Percentiles rank a stretch among this genome's conserved stretches.
Conservation (phyloP, 2,113 vertebrate genomes). For the Sclerurus mexicanus region DNA sequence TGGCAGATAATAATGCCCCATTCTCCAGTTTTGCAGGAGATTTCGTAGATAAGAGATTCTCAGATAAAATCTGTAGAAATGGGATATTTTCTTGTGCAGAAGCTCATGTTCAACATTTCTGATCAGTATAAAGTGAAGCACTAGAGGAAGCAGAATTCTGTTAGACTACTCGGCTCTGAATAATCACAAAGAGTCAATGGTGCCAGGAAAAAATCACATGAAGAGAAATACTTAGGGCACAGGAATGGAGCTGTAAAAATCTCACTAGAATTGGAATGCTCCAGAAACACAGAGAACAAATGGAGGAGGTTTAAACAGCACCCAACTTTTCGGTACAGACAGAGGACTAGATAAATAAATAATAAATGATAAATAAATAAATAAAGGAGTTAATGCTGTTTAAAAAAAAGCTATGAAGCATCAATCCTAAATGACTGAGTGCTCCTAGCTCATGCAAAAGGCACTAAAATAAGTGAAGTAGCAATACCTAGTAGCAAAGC, state of each 20-base stretch:
- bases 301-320: background rate
- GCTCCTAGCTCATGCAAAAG: background rate
- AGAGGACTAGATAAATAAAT: background rate
- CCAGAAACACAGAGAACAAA: background rate
- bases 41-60: background rate
- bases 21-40: background rate
- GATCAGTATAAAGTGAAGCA: background rate
- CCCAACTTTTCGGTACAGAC: background rate
- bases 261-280: background rate
- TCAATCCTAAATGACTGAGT: background rate
- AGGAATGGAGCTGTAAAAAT: background rate
- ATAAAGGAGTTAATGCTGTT: background rate
- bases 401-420: background rate
- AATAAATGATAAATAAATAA: too few species aligned
- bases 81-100: background rate
- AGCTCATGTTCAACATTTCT: background rate
- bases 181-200: background rate
- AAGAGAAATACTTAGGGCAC: background rate
- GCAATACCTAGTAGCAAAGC: background rate
- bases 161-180: slow-evolving; percentile 14
- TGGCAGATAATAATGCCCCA: background rate
- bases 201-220: slow-evolving; percentile 25
- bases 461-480: background rate
- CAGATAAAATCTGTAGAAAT: background rate
- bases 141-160: background rate